A percentile compares a stretch with the other conserved stretches of the same genome.
Conservation (phyloP, 2,797 vertebrate species). For the Pseudotriccus pelzelni region DNA sequence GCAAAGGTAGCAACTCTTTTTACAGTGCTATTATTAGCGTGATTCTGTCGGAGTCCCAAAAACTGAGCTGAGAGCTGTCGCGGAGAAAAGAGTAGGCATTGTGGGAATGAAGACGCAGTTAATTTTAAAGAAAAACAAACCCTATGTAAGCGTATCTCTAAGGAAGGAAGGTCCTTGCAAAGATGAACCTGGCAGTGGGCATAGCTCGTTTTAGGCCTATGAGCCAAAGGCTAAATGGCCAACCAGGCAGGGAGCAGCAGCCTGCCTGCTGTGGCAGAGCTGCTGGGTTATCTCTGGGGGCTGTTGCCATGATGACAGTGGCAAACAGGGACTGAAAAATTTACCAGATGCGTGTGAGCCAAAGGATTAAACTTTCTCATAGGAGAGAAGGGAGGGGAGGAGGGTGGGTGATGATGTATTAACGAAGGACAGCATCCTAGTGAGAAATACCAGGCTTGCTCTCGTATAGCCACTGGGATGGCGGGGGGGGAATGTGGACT, state of each 20-base stretch:
- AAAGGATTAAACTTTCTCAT: slow-evolving; percentile 47
- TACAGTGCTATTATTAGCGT: background rate
- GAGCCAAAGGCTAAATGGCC: background rate
- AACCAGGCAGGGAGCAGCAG: background rate
- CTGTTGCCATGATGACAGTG: slow-evolving; percentile 19
- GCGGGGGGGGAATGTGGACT: background rate
- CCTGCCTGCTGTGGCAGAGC: background rate
- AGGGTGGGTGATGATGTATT: background rate
- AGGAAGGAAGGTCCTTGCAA: background rate
- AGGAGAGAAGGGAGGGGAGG: background rate
- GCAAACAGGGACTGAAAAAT: slow-evolving; percentile 46
- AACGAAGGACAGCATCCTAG: background rate
- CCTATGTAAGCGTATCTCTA: background rate
- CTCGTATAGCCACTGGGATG: background rate
- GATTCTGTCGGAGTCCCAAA: background rate
- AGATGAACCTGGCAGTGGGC: background rate
- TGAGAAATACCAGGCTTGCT: slow-evolving; percentile 20
- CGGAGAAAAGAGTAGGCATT: background rate
- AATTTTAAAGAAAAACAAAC: background rate
- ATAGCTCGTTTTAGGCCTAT: background rate
- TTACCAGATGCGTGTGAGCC: slow-evolving; percentile 12
- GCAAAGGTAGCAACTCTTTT: background rate
- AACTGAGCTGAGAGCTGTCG: background rate
- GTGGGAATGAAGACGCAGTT: background rate
- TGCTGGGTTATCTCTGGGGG: slow-evolving; percentile 29